Base-by-base conservation (phyloP, 1,140 invertebrate genomes). In the Oedothorax gibbosus region DNA sequence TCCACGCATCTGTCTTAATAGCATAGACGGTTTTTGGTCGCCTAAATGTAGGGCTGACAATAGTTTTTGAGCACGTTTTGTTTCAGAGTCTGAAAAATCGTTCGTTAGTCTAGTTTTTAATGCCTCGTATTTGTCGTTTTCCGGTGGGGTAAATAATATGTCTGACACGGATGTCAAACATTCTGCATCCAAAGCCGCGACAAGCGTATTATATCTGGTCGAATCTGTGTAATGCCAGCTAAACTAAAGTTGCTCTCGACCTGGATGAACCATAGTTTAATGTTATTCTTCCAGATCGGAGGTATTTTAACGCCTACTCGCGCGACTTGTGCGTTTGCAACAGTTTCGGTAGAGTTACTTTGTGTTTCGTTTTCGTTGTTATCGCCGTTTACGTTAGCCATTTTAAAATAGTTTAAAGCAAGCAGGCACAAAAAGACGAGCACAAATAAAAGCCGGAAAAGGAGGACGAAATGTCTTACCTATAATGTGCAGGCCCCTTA, bases 11-110 rank as follows among this genome's bases (percentile, higher is more conserved):
- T 68, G 62, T n/a, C 53, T 66, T 53, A n/a, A n/a, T n/a, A n/a
- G n/a, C n/a, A n/a, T n/a, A 2, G 77, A 80, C 12, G 64, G 62
- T 53, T 69, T 66, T 10, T 80, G 51, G 49, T 68, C 77, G 21
- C 62, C 64, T 68, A 80, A 65, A 12, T 64, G 12, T 2, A 64
- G 12, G 18, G 50, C 76, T n/a, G 62, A 66, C 14, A 78, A 50
- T 6, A 78, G 62, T 50, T 78, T 78, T 18, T 18, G 11, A 6
- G 65, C 51, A 12, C 35, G 72, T 56, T n/a, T n/a, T n/a, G 56
- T 75, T 21, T 57, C 72, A 0, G 53, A 57, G 50, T 75, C 72
- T 8, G 72, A 75, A 7, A 57, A 75, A 9, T 57, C 53, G 8
- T 7, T n/a, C 18, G 60, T 75, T 11, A 79, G 14, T 2, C 62